Evolutionary conservation across 1,140 invertebrate species (phyloP), one percentile per base, ranked within the genome.

Genomic region (Drosophila arawakana): DNA sequence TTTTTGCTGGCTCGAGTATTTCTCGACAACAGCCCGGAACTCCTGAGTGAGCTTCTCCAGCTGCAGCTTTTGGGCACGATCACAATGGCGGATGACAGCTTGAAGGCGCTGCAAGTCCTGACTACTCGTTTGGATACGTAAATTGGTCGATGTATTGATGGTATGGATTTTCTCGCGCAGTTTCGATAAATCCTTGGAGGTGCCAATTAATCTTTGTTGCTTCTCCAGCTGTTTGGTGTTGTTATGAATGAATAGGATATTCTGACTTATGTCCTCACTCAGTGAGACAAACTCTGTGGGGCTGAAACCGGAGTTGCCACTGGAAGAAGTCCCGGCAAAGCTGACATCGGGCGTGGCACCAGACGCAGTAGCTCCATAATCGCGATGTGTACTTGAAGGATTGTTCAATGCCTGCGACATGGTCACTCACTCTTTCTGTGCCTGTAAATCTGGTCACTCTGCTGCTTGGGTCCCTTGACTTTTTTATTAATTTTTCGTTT

Each of bases 61-160:
- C 93, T 97, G 96, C 71, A 98, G 93, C 84, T 96, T 96, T 80
- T 96, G 96, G 63, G 96, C 95, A 85, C 97, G 96, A 88, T 96
- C 95, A 2, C 95, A 95, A 80, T 94, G 94, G 52, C 94, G 92
- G 60, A 95, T 95, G 7, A 96, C 92, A 34, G 94, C 93, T 18
- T 95, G 95, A 13, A 97, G 92, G 69, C 95, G 94, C 69, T 95
- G 94, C 52, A 98, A 94, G 76, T 96, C 95, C 73, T 94, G 94
- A 49, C 95, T 96, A 2, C 96, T 97, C 43, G 95, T 94, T 10
- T 95, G 94, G 21, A 97, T 95, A 15, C 95, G 94, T 78, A 95
- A 94, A 93, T 97, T 97, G 57, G 96, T 96, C 80, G 94, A 96
- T 70, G 95, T 93, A 78, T 97, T 96, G n/a, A 95, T 96, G 55